These are phyloP conservation scores for Callocephalon fimbriatum DNA, from an alignment of 2,113 vertebrate genomes.

Conservation along the genomic window DNA sequence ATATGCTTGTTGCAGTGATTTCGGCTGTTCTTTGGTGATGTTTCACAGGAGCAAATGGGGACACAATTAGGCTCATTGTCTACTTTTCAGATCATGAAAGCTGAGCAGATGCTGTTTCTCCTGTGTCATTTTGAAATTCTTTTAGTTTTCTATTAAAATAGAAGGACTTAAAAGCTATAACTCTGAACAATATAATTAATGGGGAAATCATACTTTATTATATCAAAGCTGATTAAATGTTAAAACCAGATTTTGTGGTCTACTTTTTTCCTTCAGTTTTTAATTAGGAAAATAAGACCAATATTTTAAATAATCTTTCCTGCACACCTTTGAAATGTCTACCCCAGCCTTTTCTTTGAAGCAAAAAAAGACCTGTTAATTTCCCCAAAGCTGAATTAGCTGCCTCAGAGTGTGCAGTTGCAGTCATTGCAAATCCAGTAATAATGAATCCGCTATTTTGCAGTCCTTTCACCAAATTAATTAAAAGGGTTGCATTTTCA, in stretches of 20 bases:
- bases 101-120: not conserved
- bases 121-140: not conserved
- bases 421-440: not conserved
- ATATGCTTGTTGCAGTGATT: not conserved
- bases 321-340: not conserved
- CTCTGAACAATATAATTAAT: not conserved
- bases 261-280: not conserved
- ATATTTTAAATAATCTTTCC: not conserved
- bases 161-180: not conserved
- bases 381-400: not conserved
- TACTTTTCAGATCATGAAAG: not conserved
- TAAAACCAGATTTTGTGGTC: not conserved
- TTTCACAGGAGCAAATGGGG: not conserved
- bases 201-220: not conserved
- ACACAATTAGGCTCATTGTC: not conserved
- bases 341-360: not conserved
- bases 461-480: not conserved
- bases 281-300: not conserved
- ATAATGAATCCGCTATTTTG: not conserved
- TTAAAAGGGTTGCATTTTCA: not conserved
- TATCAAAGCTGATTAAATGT: not conserved
- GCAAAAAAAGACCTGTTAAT: not conserved
- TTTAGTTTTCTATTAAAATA: not conserved
- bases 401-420: not conserved
- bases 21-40: not conserved